Base-by-base conservation (phyloP, 2,888 invertebrate species). In the Cryptosula pallasiana region DNA sequence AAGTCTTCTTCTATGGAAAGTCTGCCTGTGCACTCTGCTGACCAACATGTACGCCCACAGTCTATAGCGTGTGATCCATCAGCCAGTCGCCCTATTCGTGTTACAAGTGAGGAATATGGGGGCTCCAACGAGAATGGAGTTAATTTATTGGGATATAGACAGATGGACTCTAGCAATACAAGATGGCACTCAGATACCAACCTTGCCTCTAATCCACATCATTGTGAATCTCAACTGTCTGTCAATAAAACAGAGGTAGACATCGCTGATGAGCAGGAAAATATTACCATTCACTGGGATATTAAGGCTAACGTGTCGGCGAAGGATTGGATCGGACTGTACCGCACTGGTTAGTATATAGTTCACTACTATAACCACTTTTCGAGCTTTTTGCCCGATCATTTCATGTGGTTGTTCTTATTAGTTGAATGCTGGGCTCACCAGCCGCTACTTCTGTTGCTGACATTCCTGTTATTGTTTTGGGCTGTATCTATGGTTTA, bases 261-360 rank as follows among this genome's bases (percentile, higher is more conserved):
- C 20, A 75, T 70, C 3, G 9, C 13, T 25, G 16, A 45, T 23
- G 71, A 71, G n/a, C 29, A 55, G 73, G 69, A 75, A 1, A 76
- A 78, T 55, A 77, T 86, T 16, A 79, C 79, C 55, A 79, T 86
- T 36, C 78, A 78, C 9, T 86, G 85, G 85, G 82, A 83, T 73
- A 82, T 86, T 32, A 79, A 79, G 57, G 84, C 84, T 71, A 81
- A 82, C 72, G 81, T 81, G 5, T 80, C 80, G 23, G 79, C 81
- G 16, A 79, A 80, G 69, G 86, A 86, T 76, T 86, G 85, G 85
- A 85, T 86, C 73, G 86, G 85, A 20, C 79, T 86, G 25, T 86
- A 82, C 77, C 79, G 79, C 69, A 76, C 79, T 75, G 85, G 85
- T 85, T 76, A 75, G 76, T 69, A 9, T 23, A 5, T 13, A 45